These are phyloP conservation scores for Sebastes elongatus DNA, from an alignment of 2,797 vertebrate genomes.

Conservation along the genomic window DNA sequence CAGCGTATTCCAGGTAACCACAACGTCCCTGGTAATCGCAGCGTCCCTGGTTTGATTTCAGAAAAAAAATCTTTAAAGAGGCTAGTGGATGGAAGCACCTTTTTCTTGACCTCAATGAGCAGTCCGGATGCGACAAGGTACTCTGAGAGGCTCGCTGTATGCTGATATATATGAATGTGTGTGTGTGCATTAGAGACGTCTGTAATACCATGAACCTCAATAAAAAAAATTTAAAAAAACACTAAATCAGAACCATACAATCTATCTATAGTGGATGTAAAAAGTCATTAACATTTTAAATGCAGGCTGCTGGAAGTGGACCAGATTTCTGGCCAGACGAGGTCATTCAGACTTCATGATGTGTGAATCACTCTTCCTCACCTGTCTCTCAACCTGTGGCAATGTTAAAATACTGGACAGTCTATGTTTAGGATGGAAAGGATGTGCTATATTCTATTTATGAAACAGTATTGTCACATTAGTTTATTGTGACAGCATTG, in stretches of 20 bases:
- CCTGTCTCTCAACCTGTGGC: conserved; percentile 5
- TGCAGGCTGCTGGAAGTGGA: neutral
- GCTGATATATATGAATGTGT: neutral
- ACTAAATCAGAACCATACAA: neutral
- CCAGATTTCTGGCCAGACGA: neutral
- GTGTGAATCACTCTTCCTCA: conserved; percentile 24
- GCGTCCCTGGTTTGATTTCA: neutral
- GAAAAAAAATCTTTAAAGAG: neutral
- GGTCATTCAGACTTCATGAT: conserved; percentile 40
- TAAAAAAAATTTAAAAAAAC: neutral
- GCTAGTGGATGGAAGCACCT: conserved; percentile 1
- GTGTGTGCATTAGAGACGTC: neutral
- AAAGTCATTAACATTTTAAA: neutral
- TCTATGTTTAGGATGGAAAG: neutral
- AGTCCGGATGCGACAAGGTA: conserved; percentile 23
- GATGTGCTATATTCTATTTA: neutral
- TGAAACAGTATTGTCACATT: neutral
- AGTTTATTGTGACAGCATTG: neutral
- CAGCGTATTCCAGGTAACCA: neutral
- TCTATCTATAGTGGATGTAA: neutral
- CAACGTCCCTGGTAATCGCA: neutral
- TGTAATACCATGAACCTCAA: neutral
- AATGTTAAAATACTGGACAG: neutral
- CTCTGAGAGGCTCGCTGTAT: neutral
- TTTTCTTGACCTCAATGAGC: conserved; percentile 48